These are phyloP conservation scores for Progne subis DNA, from an alignment of 2,113 vertebrate genomes.

Conservation along the genomic window DNA sequence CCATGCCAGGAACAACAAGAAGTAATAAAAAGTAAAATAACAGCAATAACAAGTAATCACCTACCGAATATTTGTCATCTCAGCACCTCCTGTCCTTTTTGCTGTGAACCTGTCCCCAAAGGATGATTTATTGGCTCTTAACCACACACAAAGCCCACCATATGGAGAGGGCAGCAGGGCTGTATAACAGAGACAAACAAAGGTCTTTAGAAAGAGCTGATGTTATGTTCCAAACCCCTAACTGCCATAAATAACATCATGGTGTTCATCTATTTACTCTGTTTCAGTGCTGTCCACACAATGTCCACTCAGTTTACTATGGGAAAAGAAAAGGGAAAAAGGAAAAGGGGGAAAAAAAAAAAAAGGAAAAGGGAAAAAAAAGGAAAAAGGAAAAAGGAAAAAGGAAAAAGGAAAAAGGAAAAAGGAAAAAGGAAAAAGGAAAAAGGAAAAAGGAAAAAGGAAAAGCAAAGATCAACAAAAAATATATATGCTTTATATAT, in stretches of 20 bases:
- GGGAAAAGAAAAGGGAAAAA: not conserved
- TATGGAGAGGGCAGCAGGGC: not conserved
- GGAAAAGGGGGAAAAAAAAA: too few species aligned
- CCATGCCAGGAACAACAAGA: not conserved
- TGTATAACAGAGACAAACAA: conserved; percentile 2
- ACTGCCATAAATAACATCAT: not conserved
- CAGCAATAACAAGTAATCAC: not conserved
- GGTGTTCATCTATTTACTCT: not conserved
- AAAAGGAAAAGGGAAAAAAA: too few species aligned
- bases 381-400: too few species aligned
- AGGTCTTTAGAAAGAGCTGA: not conserved
- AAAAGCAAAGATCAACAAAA: too few species aligned
- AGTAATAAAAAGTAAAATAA: not conserved
- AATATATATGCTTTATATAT: too few species aligned
- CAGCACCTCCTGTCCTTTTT: not conserved
- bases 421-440: not conserved
- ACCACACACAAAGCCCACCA: not conserved
- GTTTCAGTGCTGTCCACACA: not conserved
- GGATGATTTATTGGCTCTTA: not conserved
- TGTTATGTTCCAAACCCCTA: not conserved
- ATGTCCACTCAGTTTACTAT: not conserved
- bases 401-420: not conserved
- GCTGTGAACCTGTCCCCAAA: not conserved
- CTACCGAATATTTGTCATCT: not conserved
- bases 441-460: too few species aligned